Base-by-base conservation (phyloP, 2,888 invertebrate species). In the Yponomeuta plumbellus region DNA sequence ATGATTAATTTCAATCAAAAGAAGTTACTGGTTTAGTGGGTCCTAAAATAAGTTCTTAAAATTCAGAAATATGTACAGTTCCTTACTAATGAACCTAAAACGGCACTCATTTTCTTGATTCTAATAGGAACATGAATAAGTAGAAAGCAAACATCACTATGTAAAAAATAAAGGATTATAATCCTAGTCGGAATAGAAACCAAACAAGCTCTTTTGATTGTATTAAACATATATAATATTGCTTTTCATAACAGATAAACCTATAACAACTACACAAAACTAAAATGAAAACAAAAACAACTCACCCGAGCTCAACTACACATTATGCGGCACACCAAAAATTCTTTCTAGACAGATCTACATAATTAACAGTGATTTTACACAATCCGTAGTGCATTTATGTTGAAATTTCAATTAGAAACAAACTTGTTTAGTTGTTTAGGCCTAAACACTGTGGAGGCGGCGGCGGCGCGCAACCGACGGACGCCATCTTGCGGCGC, bases 401-500 rank as follows among this genome's bases (percentile, higher is more conserved):
- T 2, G 44, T 52, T 52, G n/a, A 58, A 21, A 58, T 22, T 58
- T 20, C 20, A 58, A 58, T 21, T 20, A 58, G 21, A 58, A 58
- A 58, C 21, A 58, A 58, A 63, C 22, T 11, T 63, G 44, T 13
- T 44, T 63, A 44, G 22, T 44, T 22, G 76, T 83, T 80, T 91
- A 90, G 91, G 91, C 91, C 91, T 91, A 90, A 88, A 87, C 84
- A 83, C 81, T 79, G 44, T 17, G 76, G 73, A 79, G 79, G 80
- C 76, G 82, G 88, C 89, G 88, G 83, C 88, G 86, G 86, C 83
- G 77, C 77, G 70, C 73, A 78, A 73, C 85, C 85, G 86, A 74
- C 86, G 88, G 88, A 87, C 79, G 91, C 90, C 91, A 90, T 91
- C 78, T 91, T 89, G 90, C 87, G 89, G 88, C 90, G 90, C 89